These are phyloP conservation scores for Hypercompe scribonia DNA, from an alignment of 2,888 invertebrate species.

Conservation along the genomic window DNA sequence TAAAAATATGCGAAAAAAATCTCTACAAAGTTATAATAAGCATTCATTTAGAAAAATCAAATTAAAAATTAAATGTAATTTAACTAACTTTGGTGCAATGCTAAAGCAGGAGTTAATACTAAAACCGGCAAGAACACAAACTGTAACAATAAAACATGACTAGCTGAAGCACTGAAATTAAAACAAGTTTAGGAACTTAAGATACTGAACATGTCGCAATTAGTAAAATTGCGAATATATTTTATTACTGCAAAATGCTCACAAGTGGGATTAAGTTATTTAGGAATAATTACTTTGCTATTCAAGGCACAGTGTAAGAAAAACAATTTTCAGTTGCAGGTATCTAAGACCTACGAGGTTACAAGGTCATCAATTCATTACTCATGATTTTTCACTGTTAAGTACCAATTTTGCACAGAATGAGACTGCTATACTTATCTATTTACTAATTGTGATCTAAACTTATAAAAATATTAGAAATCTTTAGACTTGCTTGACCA, in stretches of 20 bases:
- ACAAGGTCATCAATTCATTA: no score
- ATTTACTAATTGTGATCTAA: background rate
- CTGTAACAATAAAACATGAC: slow-evolving; percentile 75
- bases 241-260: no score
- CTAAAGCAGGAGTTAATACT: slow-evolving; percentile 92
- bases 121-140: slow-evolving; percentile 92
- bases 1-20: no score
- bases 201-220: background rate
- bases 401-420: background rate
- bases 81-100: slow-evolving; percentile 91
- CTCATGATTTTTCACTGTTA: background rate
- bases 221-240: no score
- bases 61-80: slow-evolving; percentile 15
- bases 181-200: background rate
- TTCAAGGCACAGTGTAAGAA: no score
- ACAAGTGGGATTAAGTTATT: no score
- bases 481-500: background rate
- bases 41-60: no score
- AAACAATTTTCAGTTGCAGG: no score
- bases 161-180: no score
- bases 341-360: no score
- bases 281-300: no score
- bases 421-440: background rate
- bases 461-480: background rate
- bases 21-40: no score